A percentile compares a stretch with the other conserved stretches of the same genome.
phyloP scores from a whole-genome alignment of 2,113 vertebrate genomes.

The Ictalurus punctatus region DNA sequence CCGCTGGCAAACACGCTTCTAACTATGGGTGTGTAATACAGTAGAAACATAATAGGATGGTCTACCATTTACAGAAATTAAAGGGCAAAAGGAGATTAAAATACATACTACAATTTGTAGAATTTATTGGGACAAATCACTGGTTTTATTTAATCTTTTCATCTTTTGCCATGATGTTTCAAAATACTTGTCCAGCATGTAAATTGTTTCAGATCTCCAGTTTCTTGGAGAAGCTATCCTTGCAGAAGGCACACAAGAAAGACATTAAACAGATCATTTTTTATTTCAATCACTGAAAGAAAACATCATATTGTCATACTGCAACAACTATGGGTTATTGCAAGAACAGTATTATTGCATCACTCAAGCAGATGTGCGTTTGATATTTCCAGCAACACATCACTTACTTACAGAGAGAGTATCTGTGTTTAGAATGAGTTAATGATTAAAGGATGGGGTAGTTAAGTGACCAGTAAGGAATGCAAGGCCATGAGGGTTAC shows the following conservation, averaged over 20 bases:
- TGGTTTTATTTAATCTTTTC: constrained; percentile 3
- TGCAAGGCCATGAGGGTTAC: constrained; percentile 23
- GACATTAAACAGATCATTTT: neutral
- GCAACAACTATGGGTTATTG: neutral
- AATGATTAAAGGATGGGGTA: constrained; percentile 43
- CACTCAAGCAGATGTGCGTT: neutral
- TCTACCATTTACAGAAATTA: neutral
- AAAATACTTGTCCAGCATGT: neutral
- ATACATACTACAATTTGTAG: neutral
- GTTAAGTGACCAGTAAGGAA: constrained; percentile 42
- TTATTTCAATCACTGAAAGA: neutral
- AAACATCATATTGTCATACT: neutral
- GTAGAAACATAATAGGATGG: neutral
- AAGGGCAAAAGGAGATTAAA: neutral
- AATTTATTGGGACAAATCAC: neutral
- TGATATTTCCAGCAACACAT: neutral
- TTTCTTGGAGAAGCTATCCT: neutral
- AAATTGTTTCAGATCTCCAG: neutral
- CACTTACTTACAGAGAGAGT: neutral
- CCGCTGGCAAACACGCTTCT: neutral
- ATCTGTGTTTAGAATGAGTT: constrained; percentile 17
- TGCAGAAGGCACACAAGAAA: neutral
- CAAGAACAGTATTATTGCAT: neutral
- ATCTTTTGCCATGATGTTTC: neutral
- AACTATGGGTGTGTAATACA: neutral